Base-by-base conservation (phyloP, 23 tunicate species). In the Trididemnum nubilum region DNA sequence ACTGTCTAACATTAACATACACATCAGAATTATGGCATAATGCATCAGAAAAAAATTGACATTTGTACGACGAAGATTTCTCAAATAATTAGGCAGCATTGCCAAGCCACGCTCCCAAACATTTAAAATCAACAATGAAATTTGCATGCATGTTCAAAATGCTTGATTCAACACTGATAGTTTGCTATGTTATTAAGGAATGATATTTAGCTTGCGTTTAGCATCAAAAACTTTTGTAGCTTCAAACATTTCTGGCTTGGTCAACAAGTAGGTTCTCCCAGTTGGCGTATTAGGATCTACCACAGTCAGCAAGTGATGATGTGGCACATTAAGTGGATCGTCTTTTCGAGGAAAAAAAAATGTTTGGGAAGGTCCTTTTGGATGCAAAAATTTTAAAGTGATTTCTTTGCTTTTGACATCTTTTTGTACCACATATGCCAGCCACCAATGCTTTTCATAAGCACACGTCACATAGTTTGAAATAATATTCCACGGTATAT, bases 181-280 rank as follows among this genome's bases (percentile, higher is more conserved):
- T 44, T 44, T 44, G 15, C 54, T 44, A 44, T 44, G 54, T 44
- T 44, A 44, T 44, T 44, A 44, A 44, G 54, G 54, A 44, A 61
- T 61, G 26, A 61, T 24, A 61, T 61, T 61, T 61, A 21, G 29
- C 67, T 61, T 61, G 67, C 67, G 29, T 24, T 61, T 61, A 21
- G 67, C 67, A 61, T 61, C 67, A 61, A 61, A 61, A 21, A 61
- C 26, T 61, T 61, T 61, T 24, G 26, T 61, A 24, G 26, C 67
- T 61, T 61, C 67, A 21, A 21, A 5, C 3, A 24, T 61, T 61
- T 61, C 29, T 61, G 29, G 29, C 67, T 24, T 61, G 29, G 28
- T 61, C 29, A 61, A 61, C 29, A 26, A 12, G 67, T n/a, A 61
- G 26, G 67, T 61, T 61, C 22, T 61, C 29, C 29, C 29, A 21